These are phyloP conservation scores for Brachionus paranguensis DNA, from an alignment of 1,140 invertebrate species.

Conservation along the genomic window DNA sequence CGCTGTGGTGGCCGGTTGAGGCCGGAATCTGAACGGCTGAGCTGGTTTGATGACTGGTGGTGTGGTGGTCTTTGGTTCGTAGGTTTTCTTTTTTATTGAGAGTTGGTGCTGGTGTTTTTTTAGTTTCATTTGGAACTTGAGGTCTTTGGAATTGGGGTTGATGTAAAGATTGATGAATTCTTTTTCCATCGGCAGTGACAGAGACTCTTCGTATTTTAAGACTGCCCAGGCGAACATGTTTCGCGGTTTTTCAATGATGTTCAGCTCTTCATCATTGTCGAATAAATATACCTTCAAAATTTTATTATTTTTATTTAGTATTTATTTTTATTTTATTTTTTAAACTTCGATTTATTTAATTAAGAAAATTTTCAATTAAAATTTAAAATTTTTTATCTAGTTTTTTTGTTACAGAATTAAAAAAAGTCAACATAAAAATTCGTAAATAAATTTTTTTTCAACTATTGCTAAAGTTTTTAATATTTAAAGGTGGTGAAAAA, in stretches of 20 bases:
- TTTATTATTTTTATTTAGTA: too few species aligned
- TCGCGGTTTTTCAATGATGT: background rate
- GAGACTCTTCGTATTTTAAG: background rate
- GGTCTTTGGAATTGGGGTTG: background rate
- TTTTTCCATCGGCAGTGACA: background rate
- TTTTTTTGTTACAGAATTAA: too few species aligned
- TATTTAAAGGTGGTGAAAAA: too few species aligned
- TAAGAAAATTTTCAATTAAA: too few species aligned
- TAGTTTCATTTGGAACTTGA: background rate
- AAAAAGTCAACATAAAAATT: too few species aligned
- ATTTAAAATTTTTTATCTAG: too few species aligned
- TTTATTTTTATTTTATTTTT: too few species aligned
- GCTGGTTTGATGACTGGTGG: background rate
- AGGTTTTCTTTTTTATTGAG: background rate
- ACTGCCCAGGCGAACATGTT: background rate
- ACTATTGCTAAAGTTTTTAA: too few species aligned
- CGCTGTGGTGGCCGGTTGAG: background rate
- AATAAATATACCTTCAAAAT: background rate
- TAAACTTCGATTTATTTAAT: too few species aligned
- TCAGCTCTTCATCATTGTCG: background rate
- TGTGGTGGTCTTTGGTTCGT: background rate
- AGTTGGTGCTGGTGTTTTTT: background rate
- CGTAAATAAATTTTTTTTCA: too few species aligned
- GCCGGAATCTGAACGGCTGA: background rate
- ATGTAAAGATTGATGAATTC: background rate